phyloP scores from a whole-genome alignment of 2,113 vertebrate genomes.

The Picathartes gymnocephalus region DNA sequence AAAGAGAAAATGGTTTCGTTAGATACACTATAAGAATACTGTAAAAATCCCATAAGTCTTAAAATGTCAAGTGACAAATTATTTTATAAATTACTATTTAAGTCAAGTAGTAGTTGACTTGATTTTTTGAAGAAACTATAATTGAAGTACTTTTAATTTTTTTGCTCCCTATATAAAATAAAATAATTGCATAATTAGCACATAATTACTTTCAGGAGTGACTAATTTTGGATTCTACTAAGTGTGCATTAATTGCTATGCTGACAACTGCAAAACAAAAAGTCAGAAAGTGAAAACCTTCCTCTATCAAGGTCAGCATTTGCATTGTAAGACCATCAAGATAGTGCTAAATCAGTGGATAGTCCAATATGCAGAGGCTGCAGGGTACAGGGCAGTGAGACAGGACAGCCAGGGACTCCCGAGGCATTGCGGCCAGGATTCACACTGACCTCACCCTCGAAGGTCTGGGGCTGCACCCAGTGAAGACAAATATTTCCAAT shows the following conservation, averaged over 20 bases:
- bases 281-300: not conserved
- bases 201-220: constrained; percentile 58
- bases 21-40: constrained; percentile 1
- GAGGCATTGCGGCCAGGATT: not conserved
- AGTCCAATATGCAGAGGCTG: not conserved
- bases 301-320: constrained; percentile 26
- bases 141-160: constrained; percentile 43
- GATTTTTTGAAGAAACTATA: constrained; percentile 45
- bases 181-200: constrained; percentile 70
- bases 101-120: constrained; percentile 65
- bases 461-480: not conserved
- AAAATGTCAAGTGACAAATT: constrained; percentile 66
- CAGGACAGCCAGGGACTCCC: not conserved
- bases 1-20: not conserved
- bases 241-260: constrained; percentile 8
- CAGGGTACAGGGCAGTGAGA: not conserved
- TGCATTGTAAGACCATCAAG: not conserved
- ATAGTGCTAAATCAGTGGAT: not conserved
- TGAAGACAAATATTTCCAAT: not conserved
- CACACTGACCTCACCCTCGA: not conserved
- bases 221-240: constrained; percentile 54
- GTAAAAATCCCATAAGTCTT: not conserved
- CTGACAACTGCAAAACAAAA: not conserved
- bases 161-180: constrained; percentile 61
- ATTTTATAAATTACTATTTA: constrained; percentile 63